Base-by-base conservation (phyloP, 2,888 invertebrate species). In the Anorthoa munda region DNA sequence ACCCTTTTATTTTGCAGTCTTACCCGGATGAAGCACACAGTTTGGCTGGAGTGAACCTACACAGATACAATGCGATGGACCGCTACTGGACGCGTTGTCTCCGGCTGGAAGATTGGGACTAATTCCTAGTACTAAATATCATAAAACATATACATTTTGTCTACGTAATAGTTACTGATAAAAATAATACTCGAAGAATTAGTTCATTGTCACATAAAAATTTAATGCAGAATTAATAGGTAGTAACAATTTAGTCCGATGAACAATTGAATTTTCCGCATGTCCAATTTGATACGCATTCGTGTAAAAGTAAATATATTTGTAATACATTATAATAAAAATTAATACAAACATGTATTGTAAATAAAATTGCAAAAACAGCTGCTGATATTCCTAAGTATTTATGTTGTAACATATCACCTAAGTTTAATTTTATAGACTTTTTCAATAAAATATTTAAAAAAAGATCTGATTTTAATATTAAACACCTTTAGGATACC, bases 11-110 rank as follows among this genome's bases (percentile, higher is more conserved):
- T 87, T 94, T 93, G 17, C 94, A 98, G 98, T 97, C 97, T 13
- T 99, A 99, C 90, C 98, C 99, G 0, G 99, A 99, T 92, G 98
- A 99, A 92, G 97, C 97, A 51, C 99, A 99, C 92, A 96, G 97
- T 50, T 94, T 99, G 84, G 89, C 90, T 0, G 97, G 97, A 18
- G 98, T 98, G 1, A 95, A 96, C 77, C 96, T 97, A n/a, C 99
- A 99, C 93, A 96, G 99, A 7, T 99, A 98, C 93, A 97, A 97
- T 87, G 97, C 98, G 0, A 98, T 99, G 97, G 98, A 98, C 88
- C 96, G 97, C 78, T 99, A 98, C 92, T 98, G 97, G 97, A 93
- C 91, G 50, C 95, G 97, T 60, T 97, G 97, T 84, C 95, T 97
- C 12, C 84, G 86, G 26, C 78, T 93, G 66, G 85, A 90, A 67